Conservation (phyloP, 2,797 vertebrate genomes). For the Lacerta agilis region DNA sequence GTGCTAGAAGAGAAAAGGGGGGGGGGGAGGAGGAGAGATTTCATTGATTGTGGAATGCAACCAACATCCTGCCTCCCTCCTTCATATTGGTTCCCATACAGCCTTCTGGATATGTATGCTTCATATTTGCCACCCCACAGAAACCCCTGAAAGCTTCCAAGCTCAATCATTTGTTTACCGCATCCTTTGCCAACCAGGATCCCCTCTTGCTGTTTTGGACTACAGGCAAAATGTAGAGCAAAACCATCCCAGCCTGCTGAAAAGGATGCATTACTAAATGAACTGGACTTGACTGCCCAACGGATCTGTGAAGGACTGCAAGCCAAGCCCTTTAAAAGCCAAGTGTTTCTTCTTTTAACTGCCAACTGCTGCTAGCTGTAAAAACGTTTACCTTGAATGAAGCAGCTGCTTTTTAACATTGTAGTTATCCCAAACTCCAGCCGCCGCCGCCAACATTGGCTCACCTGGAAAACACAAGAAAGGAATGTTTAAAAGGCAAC, state of each 20-base stretch:
- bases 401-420: constrained; percentile 98
- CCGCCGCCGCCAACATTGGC: constrained; percentile 91
- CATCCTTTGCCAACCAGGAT: too few relatives aligned
- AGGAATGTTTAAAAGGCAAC: not conserved
- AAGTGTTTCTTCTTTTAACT: not conserved
- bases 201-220: not conserved
- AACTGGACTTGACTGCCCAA: not conserved
- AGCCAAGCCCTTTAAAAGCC: accelerated
- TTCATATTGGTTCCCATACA: too few relatives aligned
- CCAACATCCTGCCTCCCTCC: too few relatives aligned
- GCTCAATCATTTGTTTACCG: not conserved
- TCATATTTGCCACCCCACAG: not conserved
- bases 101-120: not conserved
- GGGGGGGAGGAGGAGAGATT: not conserved
- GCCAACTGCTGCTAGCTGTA: accelerated
- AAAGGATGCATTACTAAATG: not conserved
- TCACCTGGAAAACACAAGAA: constrained; percentile 82
- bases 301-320: accelerated
- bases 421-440: constrained; percentile 96
- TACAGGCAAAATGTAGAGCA: not conserved
- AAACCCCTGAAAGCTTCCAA: not conserved
- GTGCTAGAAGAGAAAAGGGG: constrained; percentile 80
- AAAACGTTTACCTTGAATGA: constrained; percentile 89
- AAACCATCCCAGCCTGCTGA: not conserved
- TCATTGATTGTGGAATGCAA: too few relatives aligned